These are phyloP conservation scores for Astur gentilis DNA, from an alignment of 2,113 vertebrate species.

Conservation along the genomic window DNA sequence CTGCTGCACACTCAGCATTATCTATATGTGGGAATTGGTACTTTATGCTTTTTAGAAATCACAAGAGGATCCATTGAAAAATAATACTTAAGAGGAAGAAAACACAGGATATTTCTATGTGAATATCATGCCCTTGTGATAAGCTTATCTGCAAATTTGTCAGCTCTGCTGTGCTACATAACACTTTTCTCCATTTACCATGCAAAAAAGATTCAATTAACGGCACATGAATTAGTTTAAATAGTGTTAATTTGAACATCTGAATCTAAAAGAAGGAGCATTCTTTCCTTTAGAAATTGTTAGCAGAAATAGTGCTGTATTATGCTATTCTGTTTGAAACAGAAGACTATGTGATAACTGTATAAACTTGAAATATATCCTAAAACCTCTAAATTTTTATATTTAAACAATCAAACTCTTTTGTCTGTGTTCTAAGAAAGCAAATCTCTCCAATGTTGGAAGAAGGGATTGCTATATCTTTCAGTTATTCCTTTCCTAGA, in stretches of 20 bases:
- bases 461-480: too few species aligned
- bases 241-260: constrained; percentile 32
- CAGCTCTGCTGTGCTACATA: not conserved
- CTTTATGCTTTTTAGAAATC: constrained; percentile 38
- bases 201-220: constrained; percentile 16
- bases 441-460: too few species aligned
- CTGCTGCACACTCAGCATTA: constrained; percentile 35
- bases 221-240: not conserved
- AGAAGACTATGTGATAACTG: not conserved
- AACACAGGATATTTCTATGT: constrained; percentile 41
- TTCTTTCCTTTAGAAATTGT: not conserved
- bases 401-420: too few species aligned
- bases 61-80: constrained; percentile 39
- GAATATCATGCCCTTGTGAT: constrained; percentile 31
- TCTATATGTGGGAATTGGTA: constrained; percentile 26
- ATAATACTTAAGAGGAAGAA: constrained; percentile 13
- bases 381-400: not conserved
- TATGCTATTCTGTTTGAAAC: not conserved
- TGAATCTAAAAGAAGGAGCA: not conserved
- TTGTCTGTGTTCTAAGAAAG: too few species aligned
- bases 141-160: constrained; percentile 14
- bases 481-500: not conserved
- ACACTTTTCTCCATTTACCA: constrained; percentile 3
- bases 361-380: not conserved
- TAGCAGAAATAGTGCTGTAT: not conserved